phyloP scores from a whole-genome alignment of 2,888 invertebrate species.

The Chromoteleia sp. region DNA sequence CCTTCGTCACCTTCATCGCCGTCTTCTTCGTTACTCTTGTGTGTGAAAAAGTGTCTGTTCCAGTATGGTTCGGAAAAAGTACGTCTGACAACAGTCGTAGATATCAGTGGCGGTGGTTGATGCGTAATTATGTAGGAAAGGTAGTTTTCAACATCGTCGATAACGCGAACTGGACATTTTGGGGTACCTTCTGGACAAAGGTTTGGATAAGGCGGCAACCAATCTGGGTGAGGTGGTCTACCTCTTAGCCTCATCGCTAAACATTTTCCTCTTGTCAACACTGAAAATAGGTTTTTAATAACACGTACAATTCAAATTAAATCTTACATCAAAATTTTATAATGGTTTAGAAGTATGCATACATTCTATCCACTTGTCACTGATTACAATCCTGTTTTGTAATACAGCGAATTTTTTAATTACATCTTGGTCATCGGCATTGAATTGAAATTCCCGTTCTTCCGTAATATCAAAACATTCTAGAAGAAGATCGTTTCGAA shows the following conservation, averaged over 20 bases:
- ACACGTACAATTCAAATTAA: not conserved
- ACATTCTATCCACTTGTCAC: conserved; percentile 45
- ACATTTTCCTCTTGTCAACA: conserved; percentile 74
- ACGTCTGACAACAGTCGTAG: conserved; percentile 41
- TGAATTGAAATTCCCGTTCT: conserved; percentile 63
- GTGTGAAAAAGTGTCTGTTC: conserved; percentile 71
- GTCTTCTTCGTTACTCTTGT: too few relatives aligned
- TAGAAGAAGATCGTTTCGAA: conserved; percentile 75
- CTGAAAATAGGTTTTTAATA: conserved; percentile 26
- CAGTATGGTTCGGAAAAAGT: conserved; percentile 68
- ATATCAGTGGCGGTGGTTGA: conserved; percentile 66
- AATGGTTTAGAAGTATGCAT: not conserved
- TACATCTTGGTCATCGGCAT: conserved; percentile 67
- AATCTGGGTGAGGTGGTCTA: conserved; percentile 76
- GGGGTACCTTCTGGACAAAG: conserved; percentile 67
- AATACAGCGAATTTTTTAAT: conserved; percentile 67
- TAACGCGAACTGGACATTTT: conserved; percentile 75
- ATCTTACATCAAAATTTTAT: not conserved
- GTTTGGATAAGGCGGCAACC: conserved; percentile 77
- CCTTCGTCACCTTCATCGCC: conserved; percentile 70
- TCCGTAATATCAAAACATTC: conserved; percentile 78
- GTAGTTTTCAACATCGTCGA: conserved; percentile 80
- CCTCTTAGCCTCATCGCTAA: conserved; percentile 77
- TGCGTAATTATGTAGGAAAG: conserved; percentile 70
- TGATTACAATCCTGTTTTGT: conserved; percentile 69